Percentiles rank a stretch among this genome's conserved stretches.
Conservation (phyloP, 2,888 invertebrate species). For the Drepana falcataria region DNA sequence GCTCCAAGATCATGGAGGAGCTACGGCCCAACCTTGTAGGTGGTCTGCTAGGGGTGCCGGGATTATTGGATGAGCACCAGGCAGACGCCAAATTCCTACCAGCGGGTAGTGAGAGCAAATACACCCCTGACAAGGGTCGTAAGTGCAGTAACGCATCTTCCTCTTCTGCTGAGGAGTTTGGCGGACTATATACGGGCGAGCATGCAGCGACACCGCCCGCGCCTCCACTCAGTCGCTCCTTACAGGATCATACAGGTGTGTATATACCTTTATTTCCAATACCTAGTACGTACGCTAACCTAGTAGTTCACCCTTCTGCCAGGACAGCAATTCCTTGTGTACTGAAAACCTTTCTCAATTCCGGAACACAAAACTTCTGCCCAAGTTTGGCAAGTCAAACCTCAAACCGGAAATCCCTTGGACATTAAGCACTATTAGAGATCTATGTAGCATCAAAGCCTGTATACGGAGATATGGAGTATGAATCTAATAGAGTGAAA, state of each 20-base stretch:
- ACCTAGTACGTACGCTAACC: no score
- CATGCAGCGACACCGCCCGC: slow-evolving; percentile 86
- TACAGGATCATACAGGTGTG: slow-evolving; percentile 80
- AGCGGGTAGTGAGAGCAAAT: slow-evolving; percentile 75
- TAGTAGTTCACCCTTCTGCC: no score
- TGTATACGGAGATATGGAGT: no score
- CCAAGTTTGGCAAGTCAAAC: no score
- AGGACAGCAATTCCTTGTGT: no score
- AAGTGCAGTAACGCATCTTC: slow-evolving; percentile 88
- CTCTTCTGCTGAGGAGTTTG: slow-evolving; percentile 93
- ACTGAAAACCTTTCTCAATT: no score
- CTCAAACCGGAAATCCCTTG: no score
- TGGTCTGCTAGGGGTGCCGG: slow-evolving; percentile 87
- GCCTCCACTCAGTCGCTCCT: slow-evolving; percentile 69
- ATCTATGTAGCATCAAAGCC: no score
- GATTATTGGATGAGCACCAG: slow-evolving; percentile 88
- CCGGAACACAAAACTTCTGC: no score
- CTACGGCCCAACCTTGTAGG: slow-evolving; percentile 89
- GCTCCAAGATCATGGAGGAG: slow-evolving; percentile 91
- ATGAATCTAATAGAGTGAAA: no score
- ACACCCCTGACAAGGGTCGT: slow-evolving; percentile 76
- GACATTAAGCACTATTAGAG: no score
- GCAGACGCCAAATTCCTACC: slow-evolving; percentile 77
- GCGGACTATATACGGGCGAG: slow-evolving; percentile 87
- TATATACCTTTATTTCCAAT: slow-evolving; percentile 2